Evolutionary conservation across 2,888 invertebrate species (phyloP).

Genomic region (Drosophila niveifrons): DNA sequence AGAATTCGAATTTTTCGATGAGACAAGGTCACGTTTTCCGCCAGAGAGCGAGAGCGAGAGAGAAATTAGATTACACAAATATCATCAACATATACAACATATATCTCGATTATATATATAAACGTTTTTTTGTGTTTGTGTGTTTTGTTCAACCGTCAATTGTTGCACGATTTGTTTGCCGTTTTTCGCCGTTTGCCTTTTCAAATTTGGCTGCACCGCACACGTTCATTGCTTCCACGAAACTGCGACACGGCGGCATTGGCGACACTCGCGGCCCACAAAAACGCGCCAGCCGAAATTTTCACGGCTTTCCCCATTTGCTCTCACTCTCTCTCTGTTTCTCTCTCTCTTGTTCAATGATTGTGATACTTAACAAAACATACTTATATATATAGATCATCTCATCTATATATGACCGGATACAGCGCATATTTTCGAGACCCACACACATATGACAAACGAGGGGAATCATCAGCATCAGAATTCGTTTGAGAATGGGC

Average conservation of each 20-base stretch:
- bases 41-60: constrained; percentile 27
- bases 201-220: constrained; percentile 62
- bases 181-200: constrained; percentile 49
- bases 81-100: constrained; percentile 27
- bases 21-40: constrained; percentile 64
- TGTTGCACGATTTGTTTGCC: constrained; percentile 67
- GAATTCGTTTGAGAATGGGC: constrained; percentile 20
- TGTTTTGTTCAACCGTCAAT: constrained; percentile 53
- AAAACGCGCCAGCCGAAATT: constrained; percentile 54
- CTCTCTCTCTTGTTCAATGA: constrained; percentile 39
- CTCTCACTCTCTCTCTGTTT: constrained; percentile 5
- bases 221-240: constrained; percentile 76
- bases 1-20: constrained; percentile 12
- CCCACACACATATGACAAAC: constrained; percentile 51
- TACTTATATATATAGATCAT: constrained; percentile 30
- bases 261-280: constrained; percentile 50
- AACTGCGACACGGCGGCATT: constrained; percentile 64
- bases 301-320: constrained; percentile 53
- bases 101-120: constrained; percentile 24
- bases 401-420: constrained; percentile 53
- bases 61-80: constrained; percentile 21
- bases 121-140: constrained; percentile 27
- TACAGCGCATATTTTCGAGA: constrained; percentile 67
- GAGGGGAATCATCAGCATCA: constrained; percentile 35
- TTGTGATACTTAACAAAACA: constrained; percentile 58